Conservation (phyloP, 2,113 vertebrate species). For the Ameiurus melas region DNA sequence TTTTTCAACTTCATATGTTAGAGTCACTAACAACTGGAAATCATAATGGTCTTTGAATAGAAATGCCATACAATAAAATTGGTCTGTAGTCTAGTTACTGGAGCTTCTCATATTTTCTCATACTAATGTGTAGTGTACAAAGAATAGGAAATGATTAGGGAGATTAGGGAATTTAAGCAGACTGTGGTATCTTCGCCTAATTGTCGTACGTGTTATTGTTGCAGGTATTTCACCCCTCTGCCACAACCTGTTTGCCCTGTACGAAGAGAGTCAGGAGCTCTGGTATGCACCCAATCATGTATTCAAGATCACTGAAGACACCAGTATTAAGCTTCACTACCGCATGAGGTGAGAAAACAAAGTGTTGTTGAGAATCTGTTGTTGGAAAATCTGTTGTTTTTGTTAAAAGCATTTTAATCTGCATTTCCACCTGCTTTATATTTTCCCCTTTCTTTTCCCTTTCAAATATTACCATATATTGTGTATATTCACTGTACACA, state of each 20-base stretch:
- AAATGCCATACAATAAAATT: background rate
- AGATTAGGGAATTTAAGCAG: background rate
- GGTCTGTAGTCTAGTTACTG: background rate
- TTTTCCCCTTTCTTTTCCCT: background rate
- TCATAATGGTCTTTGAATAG: background rate
- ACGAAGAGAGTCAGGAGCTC: constrained; percentile 76
- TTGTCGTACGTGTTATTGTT: constrained; percentile 7
- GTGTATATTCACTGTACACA: no score
- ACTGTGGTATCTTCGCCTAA: background rate
- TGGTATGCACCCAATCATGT: constrained; percentile 90
- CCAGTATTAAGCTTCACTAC: constrained; percentile 81
- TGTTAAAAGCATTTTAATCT: background rate
- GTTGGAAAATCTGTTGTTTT: background rate
- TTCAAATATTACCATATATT: background rate
- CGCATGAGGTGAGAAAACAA: constrained; percentile 86
- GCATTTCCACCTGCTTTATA: background rate
- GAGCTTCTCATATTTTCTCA: background rate
- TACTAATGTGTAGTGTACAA: background rate
- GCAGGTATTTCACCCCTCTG: constrained; percentile 92
- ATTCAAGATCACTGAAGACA: constrained; percentile 84
- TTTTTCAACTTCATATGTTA: background rate
- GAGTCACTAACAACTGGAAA: background rate
- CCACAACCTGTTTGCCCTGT: constrained; percentile 91
- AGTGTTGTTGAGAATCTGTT: background rate
- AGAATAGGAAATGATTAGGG: background rate